A percentile compares a stretch with the other conserved stretches of the same genome.
These are phyloP conservation scores for Premnoplex brunnescens DNA, from an alignment of 2,797 vertebrate genomes.

Conservation along the genomic window DNA sequence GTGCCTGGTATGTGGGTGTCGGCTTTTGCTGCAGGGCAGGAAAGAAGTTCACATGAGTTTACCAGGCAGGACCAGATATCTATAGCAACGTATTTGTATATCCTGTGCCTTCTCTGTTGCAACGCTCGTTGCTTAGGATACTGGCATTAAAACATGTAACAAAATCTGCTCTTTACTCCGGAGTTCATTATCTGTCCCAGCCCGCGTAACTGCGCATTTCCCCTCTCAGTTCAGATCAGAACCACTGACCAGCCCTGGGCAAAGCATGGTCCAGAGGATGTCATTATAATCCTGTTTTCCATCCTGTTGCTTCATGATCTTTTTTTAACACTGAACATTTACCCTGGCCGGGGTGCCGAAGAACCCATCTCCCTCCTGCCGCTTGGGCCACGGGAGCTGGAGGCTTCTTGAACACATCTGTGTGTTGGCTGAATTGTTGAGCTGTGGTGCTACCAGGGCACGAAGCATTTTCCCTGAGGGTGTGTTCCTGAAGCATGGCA, in stretches of 20 bases:
- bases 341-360: neutral
- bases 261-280: neutral
- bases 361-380: neutral
- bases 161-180: conserved; percentile 2
- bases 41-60: conserved; percentile 1
- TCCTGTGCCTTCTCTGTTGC: conserved; percentile 24
- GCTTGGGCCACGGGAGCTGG: rapidly evolving
- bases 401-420: neutral
- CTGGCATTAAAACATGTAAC: conserved; percentile 20
- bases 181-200: neutral
- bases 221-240: neutral
- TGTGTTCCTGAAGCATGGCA: neutral
- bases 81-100: conserved; percentile 44
- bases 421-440: neutral
- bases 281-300: neutral
- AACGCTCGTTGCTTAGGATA: conserved; percentile 26
- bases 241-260: rapidly evolving
- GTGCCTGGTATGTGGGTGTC: neutral
- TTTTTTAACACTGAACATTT: neutral
- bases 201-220: neutral
- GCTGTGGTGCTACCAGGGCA: neutral
- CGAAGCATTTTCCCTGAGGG: rapidly evolving
- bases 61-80: neutral
- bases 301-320: neutral
- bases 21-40: neutral